A percentile compares a stretch with the other conserved stretches of the same genome.
These are phyloP conservation scores for Oreochromis grahami DNA, from an alignment of 2,797 vertebrate species.

Conservation along the genomic window DNA sequence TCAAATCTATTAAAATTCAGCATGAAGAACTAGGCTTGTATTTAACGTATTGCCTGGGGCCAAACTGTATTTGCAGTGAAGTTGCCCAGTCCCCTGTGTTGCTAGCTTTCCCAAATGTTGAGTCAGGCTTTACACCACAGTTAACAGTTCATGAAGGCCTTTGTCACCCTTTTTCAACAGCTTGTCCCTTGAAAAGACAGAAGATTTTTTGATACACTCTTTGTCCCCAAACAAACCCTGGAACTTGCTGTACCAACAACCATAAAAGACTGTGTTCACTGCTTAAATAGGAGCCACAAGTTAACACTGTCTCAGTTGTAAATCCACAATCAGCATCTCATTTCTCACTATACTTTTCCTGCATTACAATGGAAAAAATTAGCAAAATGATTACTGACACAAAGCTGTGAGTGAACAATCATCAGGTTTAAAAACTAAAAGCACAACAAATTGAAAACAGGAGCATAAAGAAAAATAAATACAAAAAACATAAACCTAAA, in stretches of 20 bases:
- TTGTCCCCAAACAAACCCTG: not conserved
- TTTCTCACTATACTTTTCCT: not conserved
- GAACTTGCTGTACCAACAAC: not conserved
- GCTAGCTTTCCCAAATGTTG: not conserved
- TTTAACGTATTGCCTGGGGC: not conserved
- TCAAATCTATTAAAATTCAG: constrained; percentile 3
- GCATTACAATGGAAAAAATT: not conserved
- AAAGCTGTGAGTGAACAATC: not conserved
- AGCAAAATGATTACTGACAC: not conserved
- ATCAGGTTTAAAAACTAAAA: not conserved
- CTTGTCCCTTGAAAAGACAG: not conserved
- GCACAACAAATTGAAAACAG: not conserved
- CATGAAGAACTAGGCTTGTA: not conserved
- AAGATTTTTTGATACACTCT: not conserved
- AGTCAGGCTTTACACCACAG: not conserved
- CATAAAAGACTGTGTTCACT: not conserved
- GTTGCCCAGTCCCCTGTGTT: not conserved
- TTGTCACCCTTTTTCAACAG: not conserved
- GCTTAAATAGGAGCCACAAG: not conserved
- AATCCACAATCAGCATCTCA: not conserved
- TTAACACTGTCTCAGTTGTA: not conserved
- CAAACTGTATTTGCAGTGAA: not conserved
- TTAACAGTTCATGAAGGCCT: not conserved
- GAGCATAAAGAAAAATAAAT: not conserved
- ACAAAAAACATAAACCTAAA: not conserved